These are phyloP conservation scores for Leptinotarsa tumamoca DNA, from an alignment of 2,888 invertebrate genomes.

Conservation along the genomic window DNA sequence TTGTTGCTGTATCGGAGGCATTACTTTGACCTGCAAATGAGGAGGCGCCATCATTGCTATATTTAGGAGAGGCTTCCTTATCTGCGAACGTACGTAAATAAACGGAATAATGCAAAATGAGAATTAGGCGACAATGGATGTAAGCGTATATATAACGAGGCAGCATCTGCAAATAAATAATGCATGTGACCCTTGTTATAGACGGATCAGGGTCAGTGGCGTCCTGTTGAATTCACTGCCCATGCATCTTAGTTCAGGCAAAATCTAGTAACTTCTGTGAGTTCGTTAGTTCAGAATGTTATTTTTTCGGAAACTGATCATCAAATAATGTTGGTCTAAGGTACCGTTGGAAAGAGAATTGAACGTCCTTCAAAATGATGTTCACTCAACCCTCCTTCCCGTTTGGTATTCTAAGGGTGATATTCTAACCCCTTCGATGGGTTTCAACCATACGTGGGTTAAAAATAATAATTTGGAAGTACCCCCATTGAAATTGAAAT, in stretches of 20 bases:
- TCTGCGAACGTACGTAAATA: constrained; percentile 36
- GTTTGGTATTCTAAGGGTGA: too few relatives aligned
- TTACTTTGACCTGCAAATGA: constrained; percentile 16
- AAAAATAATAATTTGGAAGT: too few relatives aligned
- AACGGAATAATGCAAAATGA: constrained; percentile 47
- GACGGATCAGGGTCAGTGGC: constrained; percentile 18
- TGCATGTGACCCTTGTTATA: constrained; percentile 33
- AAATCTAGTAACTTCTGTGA: too few relatives aligned
- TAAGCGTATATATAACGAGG: constrained; percentile 40
- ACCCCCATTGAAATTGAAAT: too few relatives aligned
- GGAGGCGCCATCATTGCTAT: constrained; percentile 12
- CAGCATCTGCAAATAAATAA: constrained; percentile 39
- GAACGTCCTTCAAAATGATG: too few relatives aligned
- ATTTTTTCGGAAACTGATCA: too few relatives aligned
- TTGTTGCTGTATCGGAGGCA: background rate
- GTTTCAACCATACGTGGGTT: too few relatives aligned
- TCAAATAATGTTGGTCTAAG: too few relatives aligned
- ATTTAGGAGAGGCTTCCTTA: background rate
- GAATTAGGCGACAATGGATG: constrained; percentile 45
- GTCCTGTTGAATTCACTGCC: background rate
- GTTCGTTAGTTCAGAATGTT: too few relatives aligned
- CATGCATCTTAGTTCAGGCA: background rate
- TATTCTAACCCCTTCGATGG: too few relatives aligned
- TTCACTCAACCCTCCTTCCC: too few relatives aligned
- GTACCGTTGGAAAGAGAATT: too few relatives aligned